A percentile compares a stretch with the other conserved stretches of the same genome.
phyloP scores from a whole-genome alignment of 2,888 invertebrate species.

The Argyra leucocephala region DNA sequence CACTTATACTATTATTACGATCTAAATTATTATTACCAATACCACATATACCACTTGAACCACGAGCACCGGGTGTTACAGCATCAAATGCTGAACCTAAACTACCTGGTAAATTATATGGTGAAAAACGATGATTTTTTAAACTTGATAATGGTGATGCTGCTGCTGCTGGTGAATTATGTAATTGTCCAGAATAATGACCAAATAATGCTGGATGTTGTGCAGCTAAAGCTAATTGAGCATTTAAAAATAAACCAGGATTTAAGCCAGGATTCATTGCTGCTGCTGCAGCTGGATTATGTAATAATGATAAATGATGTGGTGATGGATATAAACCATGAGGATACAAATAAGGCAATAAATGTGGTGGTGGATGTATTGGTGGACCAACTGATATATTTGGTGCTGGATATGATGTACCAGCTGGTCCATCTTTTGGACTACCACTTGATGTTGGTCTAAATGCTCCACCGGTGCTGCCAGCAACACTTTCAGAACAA shows the following conservation, averaged over 20 bases:
- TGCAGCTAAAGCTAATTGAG: constrained; percentile 77
- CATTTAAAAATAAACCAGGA: constrained; percentile 77
- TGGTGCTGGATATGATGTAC: constrained; percentile 67
- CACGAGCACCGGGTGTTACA: constrained; percentile 58
- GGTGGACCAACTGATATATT: constrained; percentile 92
- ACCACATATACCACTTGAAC: constrained; percentile 18
- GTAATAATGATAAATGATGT: constrained; percentile 57
- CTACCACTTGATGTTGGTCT: constrained; percentile 46
- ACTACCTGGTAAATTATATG: constrained; percentile 74
- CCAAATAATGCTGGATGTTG: constrained; percentile 72
- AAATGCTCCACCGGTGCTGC: constrained; percentile 44
- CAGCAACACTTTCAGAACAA: constrained; percentile 55
- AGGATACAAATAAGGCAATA: constrained; percentile 86
- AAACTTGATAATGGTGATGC: constrained; percentile 60
- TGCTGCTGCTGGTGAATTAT: constrained; percentile 38
- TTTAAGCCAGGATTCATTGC: constrained; percentile 54
- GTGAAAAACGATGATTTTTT: constrained; percentile 74
- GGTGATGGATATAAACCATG: constrained; percentile 77
- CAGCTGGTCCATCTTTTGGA: constrained; percentile 45
- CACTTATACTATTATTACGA: constrained; percentile 9
- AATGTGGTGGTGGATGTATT: constrained; percentile 78
- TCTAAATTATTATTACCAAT: background rate
- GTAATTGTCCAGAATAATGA: constrained; percentile 60
- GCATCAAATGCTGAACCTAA: constrained; percentile 81
- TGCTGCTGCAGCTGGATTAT: constrained; percentile 52